Percentiles rank a stretch among this genome's conserved stretches.
Conservation (phyloP, 2,797 vertebrate genomes). For the Falco novaeseelandiae region DNA sequence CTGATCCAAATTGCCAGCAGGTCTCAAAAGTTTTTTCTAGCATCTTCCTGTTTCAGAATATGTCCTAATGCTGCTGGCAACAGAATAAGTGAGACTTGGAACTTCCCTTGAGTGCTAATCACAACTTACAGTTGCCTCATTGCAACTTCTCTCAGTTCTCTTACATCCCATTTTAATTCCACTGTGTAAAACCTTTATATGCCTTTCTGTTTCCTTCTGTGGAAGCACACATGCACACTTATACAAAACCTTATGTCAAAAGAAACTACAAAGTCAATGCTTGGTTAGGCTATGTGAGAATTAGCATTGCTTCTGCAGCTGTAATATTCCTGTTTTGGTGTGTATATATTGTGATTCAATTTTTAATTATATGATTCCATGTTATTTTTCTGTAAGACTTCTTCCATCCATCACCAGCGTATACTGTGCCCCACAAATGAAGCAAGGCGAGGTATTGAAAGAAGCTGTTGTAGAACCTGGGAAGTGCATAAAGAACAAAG, state of each 20-base stretch:
- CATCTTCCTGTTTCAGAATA: constrained; percentile 30
- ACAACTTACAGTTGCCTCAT: constrained; percentile 58
- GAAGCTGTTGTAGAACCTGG: not conserved
- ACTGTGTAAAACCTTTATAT: not conserved
- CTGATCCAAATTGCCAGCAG: constrained; percentile 50
- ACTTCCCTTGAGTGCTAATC: constrained; percentile 40
- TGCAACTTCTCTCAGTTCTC: constrained; percentile 52
- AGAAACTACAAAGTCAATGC: not conserved
- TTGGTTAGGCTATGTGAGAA: not conserved
- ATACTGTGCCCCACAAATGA: not conserved
- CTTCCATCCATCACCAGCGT: not conserved
- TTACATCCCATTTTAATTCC: not conserved
- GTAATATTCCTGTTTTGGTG: not conserved
- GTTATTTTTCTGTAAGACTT: not conserved
- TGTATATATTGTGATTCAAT: not conserved
- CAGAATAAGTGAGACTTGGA: constrained; percentile 59
- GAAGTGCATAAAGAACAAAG: not conserved
- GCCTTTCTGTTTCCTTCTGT: not conserved
- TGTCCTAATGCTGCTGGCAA: constrained; percentile 54
- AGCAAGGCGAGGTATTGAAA: not conserved
- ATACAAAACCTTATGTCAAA: not conserved
- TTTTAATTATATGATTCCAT: not conserved
- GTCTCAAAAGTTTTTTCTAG: constrained; percentile 2
- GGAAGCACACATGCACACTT: not conserved
- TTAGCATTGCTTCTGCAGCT: not conserved